Evolutionary conservation across 2,888 invertebrate genomes (phyloP), one percentile per base, ranked within the genome.

Genomic region (Bruchidius siliquastri): DNA sequence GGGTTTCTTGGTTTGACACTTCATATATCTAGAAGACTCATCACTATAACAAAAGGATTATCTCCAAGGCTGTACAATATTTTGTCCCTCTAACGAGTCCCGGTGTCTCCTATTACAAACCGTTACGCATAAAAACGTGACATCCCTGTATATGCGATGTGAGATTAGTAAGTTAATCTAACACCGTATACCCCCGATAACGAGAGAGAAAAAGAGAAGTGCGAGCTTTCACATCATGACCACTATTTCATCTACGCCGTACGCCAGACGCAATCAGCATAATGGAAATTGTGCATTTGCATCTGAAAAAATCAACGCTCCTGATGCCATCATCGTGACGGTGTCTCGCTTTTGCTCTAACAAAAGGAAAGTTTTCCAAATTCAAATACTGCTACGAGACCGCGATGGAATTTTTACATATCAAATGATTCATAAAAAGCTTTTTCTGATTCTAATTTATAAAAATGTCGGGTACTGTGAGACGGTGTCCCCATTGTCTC

Each of bases 231-330:
- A 18, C 49, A 49, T 49, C 49, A 1, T 20, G 10, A 20, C 68
- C 22, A 68, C 68, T 21, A 68, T 21, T 21, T 68, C 68, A 68
- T 22, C 18, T 68, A 18, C 20, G 3, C 22, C 1, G 68, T 22
- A 8, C 49, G 18, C 49, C 49, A 8, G 68, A 21, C 71, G 69
- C 75, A 74, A 76, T 76, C 74, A 73, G 72, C 73, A 71, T 76
- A 74, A 75, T 75, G 72, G 71, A 75, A 75, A 72, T 73, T 74
- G 22, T 72, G 71, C 69, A 74, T 75, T 74, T 75, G 20, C 68
- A 74, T 75, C 67, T 72, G 30, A 72, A 67, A 68, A 72, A 72
- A 26, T n/a, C 22, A 68, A 26, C 22, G 18, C 10, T 8, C 49
- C 49, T 13, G 18, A 13, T 49, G 49, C 13, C 49, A 13, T 49